phyloP scores from a whole-genome alignment of 1,140 invertebrate species.

The Achatina immaculata region DNA sequence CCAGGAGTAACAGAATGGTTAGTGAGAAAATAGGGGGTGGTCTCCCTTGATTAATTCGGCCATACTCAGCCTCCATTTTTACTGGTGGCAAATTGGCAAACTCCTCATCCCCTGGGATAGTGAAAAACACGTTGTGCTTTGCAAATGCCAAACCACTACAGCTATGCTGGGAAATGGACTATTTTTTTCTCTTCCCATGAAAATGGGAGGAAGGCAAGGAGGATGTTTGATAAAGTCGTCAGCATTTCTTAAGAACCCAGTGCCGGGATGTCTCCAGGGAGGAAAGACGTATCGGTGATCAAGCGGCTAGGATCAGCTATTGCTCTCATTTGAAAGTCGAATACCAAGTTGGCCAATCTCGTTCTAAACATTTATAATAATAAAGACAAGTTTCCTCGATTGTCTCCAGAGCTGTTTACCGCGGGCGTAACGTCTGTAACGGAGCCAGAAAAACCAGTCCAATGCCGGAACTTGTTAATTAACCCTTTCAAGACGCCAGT shows the following conservation, averaged over 20 bases:
- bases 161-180: background rate
- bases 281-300: slow-evolving; percentile 30
- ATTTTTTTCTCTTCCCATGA: background rate
- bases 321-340: slow-evolving; percentile 37
- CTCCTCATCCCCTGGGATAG: background rate
- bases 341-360: slow-evolving; percentile 29
- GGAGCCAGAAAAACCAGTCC: slow-evolving; percentile 12
- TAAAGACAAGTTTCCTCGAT: slow-evolving; percentile 33
- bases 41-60: background rate
- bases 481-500: slow-evolving; percentile 29
- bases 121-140: slow-evolving; percentile 2
- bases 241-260: slow-evolving; percentile 8
- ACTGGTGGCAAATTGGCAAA: background rate
- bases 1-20: background rate
- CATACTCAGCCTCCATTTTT: background rate
- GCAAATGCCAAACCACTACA: slow-evolving; percentile 7
- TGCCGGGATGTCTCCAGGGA: background rate
- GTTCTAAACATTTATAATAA: slow-evolving; percentile 35
- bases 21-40: background rate
- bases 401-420: slow-evolving; percentile 28
- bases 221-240: background rate
- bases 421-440: slow-evolving; percentile 23
- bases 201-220: background rate
- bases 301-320: slow-evolving; percentile 27
- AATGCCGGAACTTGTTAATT: slow-evolving; percentile 29